phyloP scores from a whole-genome alignment of 23 tunicate species.

The Halocynthia aurantium region DNA sequence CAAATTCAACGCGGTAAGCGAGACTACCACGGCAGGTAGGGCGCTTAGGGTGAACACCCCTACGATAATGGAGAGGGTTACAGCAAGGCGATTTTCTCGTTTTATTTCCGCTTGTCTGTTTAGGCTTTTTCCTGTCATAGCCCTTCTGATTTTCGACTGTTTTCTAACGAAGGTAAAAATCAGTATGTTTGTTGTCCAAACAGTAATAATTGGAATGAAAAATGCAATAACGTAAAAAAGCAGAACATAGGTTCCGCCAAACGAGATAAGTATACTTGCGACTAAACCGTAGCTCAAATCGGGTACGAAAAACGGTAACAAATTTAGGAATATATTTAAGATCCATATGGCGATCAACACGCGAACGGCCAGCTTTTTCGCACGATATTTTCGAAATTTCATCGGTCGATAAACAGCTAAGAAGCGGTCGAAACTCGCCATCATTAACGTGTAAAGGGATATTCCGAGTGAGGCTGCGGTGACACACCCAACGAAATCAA shows the following conservation, averaged over 20 bases:
- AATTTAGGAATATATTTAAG: slow-evolving; percentile 14
- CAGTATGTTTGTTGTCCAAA: slow-evolving; percentile 35
- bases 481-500: slow-evolving; percentile 33
- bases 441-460: slow-evolving; percentile 38
- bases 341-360: slow-evolving; percentile 33
- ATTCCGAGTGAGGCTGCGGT: slow-evolving; percentile 34
- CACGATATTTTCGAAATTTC: slow-evolving; percentile 14
- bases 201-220: slow-evolving; percentile 32
- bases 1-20: neutral
- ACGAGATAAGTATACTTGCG: slow-evolving; percentile 13
- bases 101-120: slow-evolving; percentile 7
- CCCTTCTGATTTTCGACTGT: slow-evolving; percentile 16
- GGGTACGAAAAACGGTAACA: slow-evolving; percentile 27
- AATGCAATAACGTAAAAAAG: slow-evolving; percentile 24
- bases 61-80: slow-evolving; percentile 38
- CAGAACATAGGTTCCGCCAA: slow-evolving; percentile 8
- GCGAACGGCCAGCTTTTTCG: slow-evolving; percentile 19
- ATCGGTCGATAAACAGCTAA: slow-evolving; percentile 41
- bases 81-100: slow-evolving; percentile 26
- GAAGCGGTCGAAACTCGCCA: slow-evolving; percentile 46
- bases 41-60: slow-evolving; percentile 34
- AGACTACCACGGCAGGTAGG: slow-evolving; percentile 24
- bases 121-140: slow-evolving; percentile 1
- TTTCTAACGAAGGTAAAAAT: slow-evolving; percentile 12
- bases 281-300: slow-evolving; percentile 6